A percentile compares a stretch with the other conserved stretches of the same genome.
phyloP scores from a whole-genome alignment of 2,113 vertebrate genomes.

The Sphyrna mokarran region DNA sequence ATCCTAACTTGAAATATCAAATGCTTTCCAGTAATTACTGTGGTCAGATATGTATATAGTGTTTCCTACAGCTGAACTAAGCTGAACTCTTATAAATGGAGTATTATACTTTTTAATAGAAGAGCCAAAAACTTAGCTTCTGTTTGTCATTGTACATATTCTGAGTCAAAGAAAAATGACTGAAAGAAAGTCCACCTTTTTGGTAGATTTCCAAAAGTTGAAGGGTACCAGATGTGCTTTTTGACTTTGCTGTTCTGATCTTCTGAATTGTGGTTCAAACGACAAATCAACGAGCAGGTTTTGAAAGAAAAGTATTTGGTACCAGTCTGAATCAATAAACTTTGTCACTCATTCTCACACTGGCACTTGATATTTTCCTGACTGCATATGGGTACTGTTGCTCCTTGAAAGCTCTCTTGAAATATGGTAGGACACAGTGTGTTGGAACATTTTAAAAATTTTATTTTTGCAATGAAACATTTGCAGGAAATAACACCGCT shows the following conservation, averaged over 20 bases:
- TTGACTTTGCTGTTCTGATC: neutral
- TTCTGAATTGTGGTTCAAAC: neutral
- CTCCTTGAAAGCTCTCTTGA: neutral
- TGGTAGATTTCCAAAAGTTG: conserved; percentile 12
- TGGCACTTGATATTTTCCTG: neutral
- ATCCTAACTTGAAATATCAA: neutral
- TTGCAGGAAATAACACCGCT: neutral
- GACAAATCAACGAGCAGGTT: neutral
- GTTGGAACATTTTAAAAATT: neutral
- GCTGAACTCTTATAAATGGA: neutral
- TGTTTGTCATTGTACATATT: neutral
- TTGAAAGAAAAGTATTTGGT: neutral
- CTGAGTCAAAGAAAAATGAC: neutral
- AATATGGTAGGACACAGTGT: neutral
- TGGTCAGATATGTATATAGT: neutral
- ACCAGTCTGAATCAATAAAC: neutral
- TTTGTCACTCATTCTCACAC: neutral
- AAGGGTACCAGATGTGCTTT: neutral
- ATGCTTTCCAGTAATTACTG: neutral
- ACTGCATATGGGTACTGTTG: neutral
- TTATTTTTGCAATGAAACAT: neutral
- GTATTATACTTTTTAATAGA: neutral
- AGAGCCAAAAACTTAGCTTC: neutral
- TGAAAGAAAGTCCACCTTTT: neutral
- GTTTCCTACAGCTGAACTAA: conserved; percentile 2